Evolutionary conservation across 2,888 invertebrate species (phyloP).

Genomic region (Parnassius smintheus): DNA sequence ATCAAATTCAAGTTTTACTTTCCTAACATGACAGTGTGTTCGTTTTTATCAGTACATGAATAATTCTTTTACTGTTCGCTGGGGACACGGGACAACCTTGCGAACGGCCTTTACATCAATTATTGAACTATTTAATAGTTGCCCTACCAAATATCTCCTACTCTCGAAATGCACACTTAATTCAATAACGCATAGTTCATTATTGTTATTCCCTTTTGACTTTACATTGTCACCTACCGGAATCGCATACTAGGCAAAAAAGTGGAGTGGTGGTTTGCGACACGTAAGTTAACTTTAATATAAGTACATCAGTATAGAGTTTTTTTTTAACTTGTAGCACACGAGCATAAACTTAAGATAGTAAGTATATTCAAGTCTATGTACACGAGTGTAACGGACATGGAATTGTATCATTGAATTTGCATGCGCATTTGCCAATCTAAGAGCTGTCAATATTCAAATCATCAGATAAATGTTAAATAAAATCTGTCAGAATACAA

Average conservation of each 20-base stretch:
- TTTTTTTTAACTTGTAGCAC: not conserved
- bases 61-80: slow-evolving; percentile 15
- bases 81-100: slow-evolving; percentile 48
- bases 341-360: too few species aligned
- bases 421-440: too few species aligned
- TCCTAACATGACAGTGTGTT: slow-evolving; percentile 12
- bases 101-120: slow-evolving; percentile 54
- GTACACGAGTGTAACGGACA: slow-evolving; percentile 1
- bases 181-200: not conserved
- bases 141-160: slow-evolving; percentile 55
- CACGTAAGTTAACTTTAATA: slow-evolving; percentile 15
- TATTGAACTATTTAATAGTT: slow-evolving; percentile 31
- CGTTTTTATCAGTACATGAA: slow-evolving; percentile 23
- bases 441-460: too few species aligned
- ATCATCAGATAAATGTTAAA: too few species aligned
- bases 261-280: slow-evolving; percentile 11
- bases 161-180: slow-evolving; percentile 28
- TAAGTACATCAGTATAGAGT: not conserved
- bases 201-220: slow-evolving; percentile 7
- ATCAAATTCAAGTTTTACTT: not conserved
- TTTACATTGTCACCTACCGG: slow-evolving; percentile 4
- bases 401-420: not conserved
- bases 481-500: too few species aligned
- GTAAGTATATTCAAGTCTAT: not conserved
- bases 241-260: not conserved